phyloP scores from a whole-genome alignment of 2,113 vertebrate species.

The Marmota flaviventris region DNA sequence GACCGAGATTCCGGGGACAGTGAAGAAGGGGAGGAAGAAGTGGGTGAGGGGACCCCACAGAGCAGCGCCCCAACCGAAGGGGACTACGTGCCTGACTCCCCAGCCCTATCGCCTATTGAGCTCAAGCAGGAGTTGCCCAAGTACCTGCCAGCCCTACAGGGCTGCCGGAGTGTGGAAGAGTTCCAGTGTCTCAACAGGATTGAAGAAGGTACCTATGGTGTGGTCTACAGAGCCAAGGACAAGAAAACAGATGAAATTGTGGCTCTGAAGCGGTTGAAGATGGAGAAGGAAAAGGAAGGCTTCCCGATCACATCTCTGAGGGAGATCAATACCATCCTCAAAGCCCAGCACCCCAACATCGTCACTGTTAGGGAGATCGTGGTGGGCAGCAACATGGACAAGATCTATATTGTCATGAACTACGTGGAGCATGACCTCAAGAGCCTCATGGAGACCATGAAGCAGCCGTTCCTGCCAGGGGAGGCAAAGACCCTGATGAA shows the following conservation, averaged over 20 bases:
- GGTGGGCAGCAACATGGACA: conserved; percentile 99
- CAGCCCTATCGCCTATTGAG: conserved; percentile 95
- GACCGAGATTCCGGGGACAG: conserved; percentile 96
- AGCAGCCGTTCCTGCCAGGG: conserved; percentile 97
- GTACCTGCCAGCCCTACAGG: conserved; percentile 98
- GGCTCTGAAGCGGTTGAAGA: conserved; percentile 96
- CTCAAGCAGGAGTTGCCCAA: conserved; percentile 97
- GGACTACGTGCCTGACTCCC: conserved; percentile 95
- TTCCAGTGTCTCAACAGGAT: conserved; percentile 99
- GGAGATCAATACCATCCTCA: conserved; percentile 99
- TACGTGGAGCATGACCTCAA: conserved; percentile 98
- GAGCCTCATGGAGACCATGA: conserved; percentile 99
- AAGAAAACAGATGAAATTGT: conserved; percentile 99
- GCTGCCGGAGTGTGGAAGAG: conserved; percentile 98
- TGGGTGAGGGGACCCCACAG: conserved; percentile 90
- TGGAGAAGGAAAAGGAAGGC: conserved; percentile 99
- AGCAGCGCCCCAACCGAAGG: conserved; percentile 95
- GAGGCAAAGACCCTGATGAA: too few relatives aligned
- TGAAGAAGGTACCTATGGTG: conserved; percentile 97
- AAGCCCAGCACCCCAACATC: conserved; percentile 97
- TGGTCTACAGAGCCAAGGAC: conserved; percentile 99
- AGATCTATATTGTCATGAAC: conserved; percentile 99
- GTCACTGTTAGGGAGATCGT: conserved; percentile 98
- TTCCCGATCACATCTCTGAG: conserved; percentile 97
- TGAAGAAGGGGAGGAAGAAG: conserved; percentile 90